These are phyloP conservation scores for Drosophila setifemur DNA, from an alignment of 1,140 invertebrate species.

Conservation along the genomic window DNA sequence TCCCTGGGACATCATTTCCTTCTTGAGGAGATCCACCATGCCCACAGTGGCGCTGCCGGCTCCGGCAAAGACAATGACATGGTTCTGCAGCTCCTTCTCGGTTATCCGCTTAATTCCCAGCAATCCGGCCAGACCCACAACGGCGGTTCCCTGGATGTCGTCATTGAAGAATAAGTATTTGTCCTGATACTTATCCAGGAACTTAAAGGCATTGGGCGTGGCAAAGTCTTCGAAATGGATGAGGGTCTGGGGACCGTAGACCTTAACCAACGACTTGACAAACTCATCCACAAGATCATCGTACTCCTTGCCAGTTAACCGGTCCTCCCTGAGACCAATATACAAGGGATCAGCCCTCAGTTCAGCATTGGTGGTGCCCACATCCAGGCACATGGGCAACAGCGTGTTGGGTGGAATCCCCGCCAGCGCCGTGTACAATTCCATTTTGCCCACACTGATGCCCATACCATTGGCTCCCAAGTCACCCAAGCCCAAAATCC, in stretches of 20 bases:
- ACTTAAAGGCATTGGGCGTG: slow-evolving; percentile 95
- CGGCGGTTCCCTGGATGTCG: slow-evolving; percentile 97
- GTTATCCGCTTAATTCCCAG: slow-evolving; percentile 92
- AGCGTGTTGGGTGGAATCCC: slow-evolving; percentile 95
- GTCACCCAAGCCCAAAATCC: slow-evolving; percentile 97
- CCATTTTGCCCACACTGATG: slow-evolving; percentile 97
- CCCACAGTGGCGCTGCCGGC: slow-evolving; percentile 96
- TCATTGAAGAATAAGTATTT: slow-evolving; percentile 98
- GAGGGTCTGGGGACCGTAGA: slow-evolving; percentile 91
- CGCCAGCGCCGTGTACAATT: slow-evolving; percentile 95
- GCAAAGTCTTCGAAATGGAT: slow-evolving; percentile 99
- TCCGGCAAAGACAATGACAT: slow-evolving; percentile 95
- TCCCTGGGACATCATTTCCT: slow-evolving; percentile 17
- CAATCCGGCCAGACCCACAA: slow-evolving; percentile 95
- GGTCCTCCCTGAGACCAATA: slow-evolving; percentile 93
- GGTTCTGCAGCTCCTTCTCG: slow-evolving; percentile 89
- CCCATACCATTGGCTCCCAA: slow-evolving; percentile 98
- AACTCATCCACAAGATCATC: slow-evolving; percentile 98
- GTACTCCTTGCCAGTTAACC: slow-evolving; percentile 92
- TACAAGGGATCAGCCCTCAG: slow-evolving; percentile 96
- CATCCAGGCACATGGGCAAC: slow-evolving; percentile 94
- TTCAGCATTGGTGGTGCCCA: slow-evolving; percentile 94
- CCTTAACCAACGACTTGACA: slow-evolving; percentile 94
- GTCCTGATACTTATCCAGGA: slow-evolving; percentile 93
- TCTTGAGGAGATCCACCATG: slow-evolving; percentile 92